Evolutionary conservation across 2,797 vertebrate genomes (phyloP).

Genomic region (Amphiprion clarkii): DNA sequence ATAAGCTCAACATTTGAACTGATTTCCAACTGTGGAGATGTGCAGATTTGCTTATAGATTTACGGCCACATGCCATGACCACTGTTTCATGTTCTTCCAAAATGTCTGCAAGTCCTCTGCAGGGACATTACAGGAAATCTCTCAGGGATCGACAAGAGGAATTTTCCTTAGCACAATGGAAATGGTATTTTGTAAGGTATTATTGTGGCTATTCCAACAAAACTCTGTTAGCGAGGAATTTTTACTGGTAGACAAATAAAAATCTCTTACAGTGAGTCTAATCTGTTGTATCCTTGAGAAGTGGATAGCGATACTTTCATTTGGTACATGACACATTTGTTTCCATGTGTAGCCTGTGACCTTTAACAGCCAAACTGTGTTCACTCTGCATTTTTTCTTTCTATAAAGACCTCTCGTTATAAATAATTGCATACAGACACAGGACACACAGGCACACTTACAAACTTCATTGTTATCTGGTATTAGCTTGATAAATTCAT

Average conservation of each 20-base stretch:
- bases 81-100: constrained; percentile 69
- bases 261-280: not conserved
- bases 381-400: constrained; percentile 20
- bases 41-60: constrained; percentile 65
- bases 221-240: not conserved
- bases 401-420: constrained; percentile 8
- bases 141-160: constrained; percentile 38
- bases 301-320: not conserved
- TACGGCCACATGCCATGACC: constrained; percentile 49
- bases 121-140: constrained; percentile 60
- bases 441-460: not conserved
- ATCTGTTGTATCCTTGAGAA: not conserved
- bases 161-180: constrained; percentile 59
- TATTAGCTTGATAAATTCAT: constrained; percentile 18
- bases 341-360: constrained; percentile 23
- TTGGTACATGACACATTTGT: constrained; percentile 11
- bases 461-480: constrained; percentile 16
- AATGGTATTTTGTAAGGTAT: constrained; percentile 40
- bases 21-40: constrained; percentile 65
- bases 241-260: constrained; percentile 6
- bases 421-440: constrained; percentile 42
- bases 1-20: constrained; percentile 53
- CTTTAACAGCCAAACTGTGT: constrained; percentile 17
- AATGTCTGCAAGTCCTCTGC: constrained; percentile 45
- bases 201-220: constrained; percentile 1